Evolutionary conservation across 2,888 invertebrate species (phyloP).

Genomic region (Acleris cristana): DNA sequence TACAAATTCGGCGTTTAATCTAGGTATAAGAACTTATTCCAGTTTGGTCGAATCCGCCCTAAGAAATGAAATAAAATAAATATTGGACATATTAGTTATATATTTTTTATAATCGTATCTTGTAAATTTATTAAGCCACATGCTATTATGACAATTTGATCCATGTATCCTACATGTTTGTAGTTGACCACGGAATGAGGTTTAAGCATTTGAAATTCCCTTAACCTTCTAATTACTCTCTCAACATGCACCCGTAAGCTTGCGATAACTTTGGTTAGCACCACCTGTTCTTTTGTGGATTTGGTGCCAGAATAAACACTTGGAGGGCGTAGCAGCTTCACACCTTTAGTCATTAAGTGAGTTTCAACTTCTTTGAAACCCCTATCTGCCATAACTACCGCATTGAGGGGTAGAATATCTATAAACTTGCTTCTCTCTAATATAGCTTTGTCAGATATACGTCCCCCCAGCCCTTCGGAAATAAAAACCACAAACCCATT

Average conservation of each 20-base stretch:
- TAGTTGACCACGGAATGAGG: neutral
- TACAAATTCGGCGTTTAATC: no score
- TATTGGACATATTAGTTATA: neutral
- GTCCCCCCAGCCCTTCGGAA: neutral
- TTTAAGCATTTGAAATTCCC: constrained; percentile 4
- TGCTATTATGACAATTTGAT: neutral
- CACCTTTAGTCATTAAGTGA: neutral
- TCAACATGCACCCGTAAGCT: constrained; percentile 5
- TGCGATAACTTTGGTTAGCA: constrained; percentile 2
- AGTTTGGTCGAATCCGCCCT: no score
- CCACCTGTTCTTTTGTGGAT: neutral
- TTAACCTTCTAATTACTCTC: neutral
- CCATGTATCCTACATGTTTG: neutral
- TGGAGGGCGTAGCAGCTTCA: neutral
- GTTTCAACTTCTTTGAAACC: constrained; percentile 4
- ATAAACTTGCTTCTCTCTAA: neutral
- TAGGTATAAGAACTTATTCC: no score
- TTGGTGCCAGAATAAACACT: neutral
- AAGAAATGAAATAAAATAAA: no score
- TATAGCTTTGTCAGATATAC: constrained; percentile 4
- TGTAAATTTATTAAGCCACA: constrained; percentile 3
- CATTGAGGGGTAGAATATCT: neutral
- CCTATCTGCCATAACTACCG: neutral
- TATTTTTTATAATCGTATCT: neutral
- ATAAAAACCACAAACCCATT: neutral